Base-by-base conservation (phyloP, 2,888 invertebrate genomes). In the Caenorhabditis sp. region DNA sequence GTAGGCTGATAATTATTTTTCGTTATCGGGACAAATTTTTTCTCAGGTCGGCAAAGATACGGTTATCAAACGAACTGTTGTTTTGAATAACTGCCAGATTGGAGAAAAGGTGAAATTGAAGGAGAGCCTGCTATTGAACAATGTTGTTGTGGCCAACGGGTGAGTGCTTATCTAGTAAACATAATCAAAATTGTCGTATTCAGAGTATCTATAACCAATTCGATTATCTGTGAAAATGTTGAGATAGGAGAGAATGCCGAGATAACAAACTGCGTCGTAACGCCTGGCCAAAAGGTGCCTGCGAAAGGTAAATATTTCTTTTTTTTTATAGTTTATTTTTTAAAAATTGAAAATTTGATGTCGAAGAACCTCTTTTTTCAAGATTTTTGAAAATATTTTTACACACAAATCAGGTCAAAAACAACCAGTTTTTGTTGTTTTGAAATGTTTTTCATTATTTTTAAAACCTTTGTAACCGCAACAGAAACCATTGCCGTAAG, bases 201-300 rank as follows among this genome's bases (percentile, higher is more conserved):
- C 62, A 84, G 85, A 1, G 76, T 83, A 1, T 55, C 63, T 5
- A 62, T 85, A 12, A 77, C 64, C 17, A 79, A 81, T 54, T 82
- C 77, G 2, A 83, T 85, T 26, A 49, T 85, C 10, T 80, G 82
- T 53, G 72, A 76, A 37, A 77, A 78, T 50, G 79, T 64, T 14
- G 69, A 74, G 54, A 70, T 84, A n/a, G 83, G 81, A 49, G 81
- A 84, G 10, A 72, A 78, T 24, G 78, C 77, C 1, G 78, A 81
- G 27, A 64, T 85, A 12, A 77, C 63, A n/a, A 81, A 84, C 57
- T 82, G 81, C 58, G 81, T 84, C 21, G 70, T 84, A 0, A 62
- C 70, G 0, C 84, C 81, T 27, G 85, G 84, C 31, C 88, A 89
- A 74, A 85, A 75, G 62, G 81, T 89, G 14, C 66, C 78, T 26